Conservation (phyloP, 2,113 vertebrate genomes). For the Scomber colias region DNA sequence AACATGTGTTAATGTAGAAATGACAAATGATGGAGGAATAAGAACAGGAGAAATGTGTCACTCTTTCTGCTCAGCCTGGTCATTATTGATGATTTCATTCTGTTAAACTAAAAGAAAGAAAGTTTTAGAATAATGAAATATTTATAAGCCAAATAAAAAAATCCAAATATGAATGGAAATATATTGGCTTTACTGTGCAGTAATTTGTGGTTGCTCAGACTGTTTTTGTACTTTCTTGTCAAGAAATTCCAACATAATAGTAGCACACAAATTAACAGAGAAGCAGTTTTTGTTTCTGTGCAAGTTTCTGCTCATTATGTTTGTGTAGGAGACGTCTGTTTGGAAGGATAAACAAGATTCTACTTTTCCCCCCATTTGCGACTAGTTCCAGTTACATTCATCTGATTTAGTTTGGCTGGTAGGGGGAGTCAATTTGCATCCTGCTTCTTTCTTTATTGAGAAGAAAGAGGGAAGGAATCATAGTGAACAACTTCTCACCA, state of each 20-base stretch:
- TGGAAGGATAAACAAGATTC: constrained; percentile 17
- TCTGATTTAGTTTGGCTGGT: constrained; percentile 46
- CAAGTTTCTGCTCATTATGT: constrained; percentile 27
- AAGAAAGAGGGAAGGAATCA: constrained; percentile 58
- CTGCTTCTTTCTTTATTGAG: constrained; percentile 46
- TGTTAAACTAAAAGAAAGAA: neutral
- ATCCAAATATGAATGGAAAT: constrained; percentile 1
- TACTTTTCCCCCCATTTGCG: constrained; percentile 6
- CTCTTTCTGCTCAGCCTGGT: neutral
- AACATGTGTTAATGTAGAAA: constrained; percentile 8
- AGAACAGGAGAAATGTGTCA: neutral
- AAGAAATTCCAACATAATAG: constrained; percentile 13
- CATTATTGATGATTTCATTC: neutral
- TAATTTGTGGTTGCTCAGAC: constrained; percentile 17
- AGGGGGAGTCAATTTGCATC: constrained; percentile 56
- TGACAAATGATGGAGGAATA: neutral
- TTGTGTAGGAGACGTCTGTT: constrained; percentile 20
- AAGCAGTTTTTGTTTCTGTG: neutral
- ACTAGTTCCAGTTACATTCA: constrained; percentile 39
- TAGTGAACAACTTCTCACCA: constrained; percentile 56
- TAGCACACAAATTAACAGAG: constrained; percentile 16
- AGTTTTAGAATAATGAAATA: constrained; percentile 21
- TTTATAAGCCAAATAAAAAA: constrained; percentile 4
- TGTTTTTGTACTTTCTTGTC: constrained; percentile 9
- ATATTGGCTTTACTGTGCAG: neutral